Conservation (phyloP, 2,113 vertebrate genomes). For the Dolichotis patagonum region DNA sequence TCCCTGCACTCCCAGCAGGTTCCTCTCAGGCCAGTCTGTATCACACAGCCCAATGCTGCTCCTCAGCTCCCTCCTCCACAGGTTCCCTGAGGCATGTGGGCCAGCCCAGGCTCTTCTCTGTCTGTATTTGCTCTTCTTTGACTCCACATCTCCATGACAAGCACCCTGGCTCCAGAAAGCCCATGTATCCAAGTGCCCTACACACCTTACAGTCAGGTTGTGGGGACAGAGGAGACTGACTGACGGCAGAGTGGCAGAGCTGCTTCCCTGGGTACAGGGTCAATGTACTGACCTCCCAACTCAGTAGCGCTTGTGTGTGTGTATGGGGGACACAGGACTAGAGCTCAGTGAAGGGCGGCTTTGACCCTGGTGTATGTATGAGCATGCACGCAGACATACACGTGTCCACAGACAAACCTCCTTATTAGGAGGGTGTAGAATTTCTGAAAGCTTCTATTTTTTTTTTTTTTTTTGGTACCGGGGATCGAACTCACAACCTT, state of each 20-base stretch:
- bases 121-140: neutral
- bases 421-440: neutral
- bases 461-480: no score
- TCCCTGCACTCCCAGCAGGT: no score
- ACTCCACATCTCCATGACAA: neutral
- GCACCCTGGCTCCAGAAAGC: neutral
- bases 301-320: neutral
- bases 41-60: neutral
- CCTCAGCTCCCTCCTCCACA: neutral
- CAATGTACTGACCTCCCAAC: no score
- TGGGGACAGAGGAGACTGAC: rapidly evolving
- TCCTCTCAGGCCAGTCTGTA: neutral
- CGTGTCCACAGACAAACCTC: neutral
- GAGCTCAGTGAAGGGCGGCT: no score
- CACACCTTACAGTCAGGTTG: neutral
- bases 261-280: neutral
- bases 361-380: no score
- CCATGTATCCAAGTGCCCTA: no score
- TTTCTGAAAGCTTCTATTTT: neutral
- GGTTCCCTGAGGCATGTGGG: neutral
- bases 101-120: no score
- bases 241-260: neutral
- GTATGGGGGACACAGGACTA: neutral
- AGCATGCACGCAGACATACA: rapidly evolving
- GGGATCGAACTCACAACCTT: no score